Base-by-base conservation (phyloP, 92 coral and sea anemone species). In the Blastomussa wellsi region DNA sequence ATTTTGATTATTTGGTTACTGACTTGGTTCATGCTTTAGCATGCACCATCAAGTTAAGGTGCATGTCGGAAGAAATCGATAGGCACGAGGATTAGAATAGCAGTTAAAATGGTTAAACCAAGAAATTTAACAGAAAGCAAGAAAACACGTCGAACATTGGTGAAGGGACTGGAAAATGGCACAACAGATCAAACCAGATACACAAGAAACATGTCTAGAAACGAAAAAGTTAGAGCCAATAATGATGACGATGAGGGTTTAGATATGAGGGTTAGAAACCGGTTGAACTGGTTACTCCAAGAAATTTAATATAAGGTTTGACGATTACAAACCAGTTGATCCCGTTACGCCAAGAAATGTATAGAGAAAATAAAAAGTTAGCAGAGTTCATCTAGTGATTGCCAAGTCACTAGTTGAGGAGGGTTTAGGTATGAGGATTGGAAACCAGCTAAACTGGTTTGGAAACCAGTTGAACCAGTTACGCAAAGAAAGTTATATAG, bases 401-500 rank as follows among this genome's bases (percentile, higher is more conserved):
- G 15, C n/a, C 15, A 14, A 7, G 67, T 0, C 14, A 60, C 33
- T 22, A 60, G 67, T 6, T 8, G 12, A n/a, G 67, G 67, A 22
- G 4, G 26, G 29, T 24, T 24, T 5, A 22, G 28, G 26, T 52
- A 1, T 22, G 64, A 22, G 67, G 32, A n/a, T 26, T 57, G 31
- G 26, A 24, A 57, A 57, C 65, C 29, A 57, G 65, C 5, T 24
- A 57, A 57, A 5, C 48, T 37, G 42, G 38, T 5, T 26, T 28
- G 26, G 17, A 13, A 38, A 44, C 14, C 60, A 3, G 24, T n/a
- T 22, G n/a, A 41, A 74, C 79, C 9, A n/a, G 57, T 11, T 52
- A 33, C 17, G 6, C 1, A 29, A 0, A 31, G 33, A 33, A 20
- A 15, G 13, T 70, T 57, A 91, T 0, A 94, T 82, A 6, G 99